These are phyloP conservation scores for Dromococcyx pavoninus DNA, from an alignment of 2,797 vertebrate species.

Conservation along the genomic window DNA sequence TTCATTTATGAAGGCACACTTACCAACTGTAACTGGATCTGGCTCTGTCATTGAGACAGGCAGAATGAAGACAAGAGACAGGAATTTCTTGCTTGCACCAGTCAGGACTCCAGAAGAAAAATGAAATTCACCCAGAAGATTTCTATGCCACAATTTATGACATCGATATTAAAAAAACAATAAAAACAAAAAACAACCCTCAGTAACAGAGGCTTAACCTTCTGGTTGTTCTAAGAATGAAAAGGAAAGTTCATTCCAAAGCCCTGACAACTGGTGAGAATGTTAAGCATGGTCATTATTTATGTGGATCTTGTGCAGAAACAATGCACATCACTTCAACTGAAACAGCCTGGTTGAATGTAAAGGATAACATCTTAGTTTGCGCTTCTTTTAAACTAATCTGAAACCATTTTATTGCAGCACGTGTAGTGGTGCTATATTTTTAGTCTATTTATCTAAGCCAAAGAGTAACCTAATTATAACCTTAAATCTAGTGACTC, in stretches of 20 bases:
- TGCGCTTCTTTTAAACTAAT: background rate
- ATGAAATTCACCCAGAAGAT: background rate
- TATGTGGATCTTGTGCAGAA: background rate
- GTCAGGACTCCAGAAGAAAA: background rate
- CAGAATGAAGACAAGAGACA: background rate
- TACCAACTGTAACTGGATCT: background rate
- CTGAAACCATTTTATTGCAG: background rate
- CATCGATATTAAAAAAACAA: background rate
- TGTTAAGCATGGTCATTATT: background rate
- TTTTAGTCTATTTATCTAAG: background rate
- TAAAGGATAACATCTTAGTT: background rate
- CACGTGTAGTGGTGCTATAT: background rate
- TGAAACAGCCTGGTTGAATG: background rate
- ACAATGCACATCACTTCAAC: fast-evolving
- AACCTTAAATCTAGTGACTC: background rate
- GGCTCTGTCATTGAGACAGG: background rate
- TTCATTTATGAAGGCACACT: background rate
- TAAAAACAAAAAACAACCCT: too few relatives aligned
- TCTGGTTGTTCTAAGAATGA: background rate
- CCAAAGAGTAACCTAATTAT: background rate
- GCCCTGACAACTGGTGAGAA: background rate
- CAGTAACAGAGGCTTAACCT: background rate
- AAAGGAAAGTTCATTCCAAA: background rate
- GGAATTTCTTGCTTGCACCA: background rate
- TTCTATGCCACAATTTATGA: background rate